These are phyloP conservation scores for Nematopogon swammerdamellus DNA, from an alignment of 2,888 invertebrate species.

Conservation along the genomic window DNA sequence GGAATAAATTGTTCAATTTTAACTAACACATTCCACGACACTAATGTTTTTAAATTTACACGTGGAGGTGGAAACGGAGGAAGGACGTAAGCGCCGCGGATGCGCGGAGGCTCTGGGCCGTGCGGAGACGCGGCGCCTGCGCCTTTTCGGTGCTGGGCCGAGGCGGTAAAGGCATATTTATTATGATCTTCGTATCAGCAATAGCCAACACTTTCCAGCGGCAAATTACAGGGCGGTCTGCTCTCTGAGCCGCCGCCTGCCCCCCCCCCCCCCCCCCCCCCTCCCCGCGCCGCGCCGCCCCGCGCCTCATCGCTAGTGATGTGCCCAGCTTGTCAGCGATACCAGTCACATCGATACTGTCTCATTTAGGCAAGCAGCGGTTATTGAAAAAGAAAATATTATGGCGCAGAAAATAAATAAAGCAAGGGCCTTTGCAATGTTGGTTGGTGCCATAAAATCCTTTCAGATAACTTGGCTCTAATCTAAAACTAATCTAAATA, in stretches of 20 bases:
- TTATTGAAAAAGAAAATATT: too few species aligned
- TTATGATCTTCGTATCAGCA: conserved; percentile 56
- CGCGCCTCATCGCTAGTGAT: conserved; percentile 26
- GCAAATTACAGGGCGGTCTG: conserved; percentile 56
- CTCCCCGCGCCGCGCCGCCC: too few species aligned
- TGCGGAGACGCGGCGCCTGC: conserved; percentile 22
- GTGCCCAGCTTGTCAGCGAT: conserved; percentile 12
- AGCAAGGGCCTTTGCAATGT: too few species aligned
- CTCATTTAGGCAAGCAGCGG: too few species aligned
- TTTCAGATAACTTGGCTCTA: too few species aligned
- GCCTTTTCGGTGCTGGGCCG: conserved; percentile 48
- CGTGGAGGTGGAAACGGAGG: conserved; percentile 11
- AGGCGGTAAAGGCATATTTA: conserved; percentile 57
- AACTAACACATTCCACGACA: conserved; percentile 20
- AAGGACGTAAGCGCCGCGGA: neutral
- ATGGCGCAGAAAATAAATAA: too few species aligned
- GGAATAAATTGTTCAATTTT: conserved; percentile 16
- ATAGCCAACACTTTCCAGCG: conserved; percentile 54
- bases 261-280: conserved; percentile 9
- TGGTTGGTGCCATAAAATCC: too few species aligned
- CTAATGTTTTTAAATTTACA: conserved; percentile 31
- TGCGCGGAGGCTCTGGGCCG: neutral
- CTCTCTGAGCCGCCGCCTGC: conserved; percentile 23
- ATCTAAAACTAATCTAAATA: too few species aligned
- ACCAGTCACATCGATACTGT: neutral